Conservation (phyloP, 2,888 invertebrate genomes). For the Fissipunctia ypsillon region DNA sequence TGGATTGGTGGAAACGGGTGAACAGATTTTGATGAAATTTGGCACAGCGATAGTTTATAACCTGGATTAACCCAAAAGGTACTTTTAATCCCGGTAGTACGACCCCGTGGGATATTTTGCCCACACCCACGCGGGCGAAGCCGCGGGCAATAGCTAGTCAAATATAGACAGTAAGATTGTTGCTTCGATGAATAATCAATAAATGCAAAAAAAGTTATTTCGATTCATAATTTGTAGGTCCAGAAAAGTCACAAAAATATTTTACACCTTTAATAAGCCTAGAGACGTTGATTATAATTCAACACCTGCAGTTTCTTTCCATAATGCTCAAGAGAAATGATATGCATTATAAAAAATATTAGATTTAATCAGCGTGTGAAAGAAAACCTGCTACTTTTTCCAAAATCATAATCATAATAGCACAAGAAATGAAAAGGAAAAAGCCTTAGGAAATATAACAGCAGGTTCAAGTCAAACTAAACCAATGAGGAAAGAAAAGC, state of each 20-base stretch:
- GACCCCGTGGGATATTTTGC: no score
- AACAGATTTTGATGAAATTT: no score
- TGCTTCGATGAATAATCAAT: background rate
- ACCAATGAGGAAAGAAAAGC: conserved; percentile 43
- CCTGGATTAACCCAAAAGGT: no score
- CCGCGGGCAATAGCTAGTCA: no score
- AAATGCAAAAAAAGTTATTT: background rate
- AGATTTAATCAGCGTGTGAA: conserved; percentile 44
- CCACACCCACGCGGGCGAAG: no score
- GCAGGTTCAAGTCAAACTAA: background rate
- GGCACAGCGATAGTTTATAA: no score
- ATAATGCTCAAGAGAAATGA: conserved; percentile 1
- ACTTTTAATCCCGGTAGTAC: no score
- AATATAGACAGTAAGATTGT: background rate
- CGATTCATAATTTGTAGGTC: background rate
- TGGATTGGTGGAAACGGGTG: no score
- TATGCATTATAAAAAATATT: conserved; percentile 11
- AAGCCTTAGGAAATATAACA: conserved; percentile 12
- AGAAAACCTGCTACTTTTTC: conserved; percentile 4
- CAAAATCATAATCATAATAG: background rate
- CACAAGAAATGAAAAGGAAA: conserved; percentile 4
- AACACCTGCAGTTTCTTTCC: background rate
- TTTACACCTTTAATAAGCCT: background rate
- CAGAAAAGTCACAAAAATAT: background rate
- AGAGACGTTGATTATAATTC: background rate